Conservation (phyloP, 2,113 vertebrate genomes). For the Sylvia atricapilla region DNA sequence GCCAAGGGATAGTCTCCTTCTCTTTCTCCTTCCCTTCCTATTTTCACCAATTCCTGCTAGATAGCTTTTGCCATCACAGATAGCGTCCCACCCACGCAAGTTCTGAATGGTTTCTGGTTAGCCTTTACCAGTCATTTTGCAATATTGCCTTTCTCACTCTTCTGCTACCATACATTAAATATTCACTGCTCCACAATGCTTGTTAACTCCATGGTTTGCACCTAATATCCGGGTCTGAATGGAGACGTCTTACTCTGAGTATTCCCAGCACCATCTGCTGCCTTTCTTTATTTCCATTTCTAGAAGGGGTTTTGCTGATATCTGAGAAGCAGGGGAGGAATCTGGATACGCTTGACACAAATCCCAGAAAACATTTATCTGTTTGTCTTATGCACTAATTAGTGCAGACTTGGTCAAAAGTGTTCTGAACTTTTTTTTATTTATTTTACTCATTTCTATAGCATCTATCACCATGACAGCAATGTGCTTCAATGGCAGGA, state of each 20-base stretch:
- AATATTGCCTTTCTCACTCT: neutral
- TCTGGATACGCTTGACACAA: constrained; percentile 13
- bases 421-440: constrained; percentile 58
- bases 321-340: constrained; percentile 35
- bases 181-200: neutral
- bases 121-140: neutral
- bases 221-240: constrained; percentile 21
- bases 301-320: constrained; percentile 30
- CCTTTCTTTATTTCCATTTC: constrained; percentile 44
- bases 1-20: neutral
- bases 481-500: constrained; percentile 46
- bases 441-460: constrained; percentile 57
- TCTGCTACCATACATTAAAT: neutral
- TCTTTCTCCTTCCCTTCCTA: neutral
- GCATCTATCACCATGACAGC: constrained; percentile 66
- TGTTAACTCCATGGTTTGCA: neutral
- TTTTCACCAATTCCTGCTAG: neutral
- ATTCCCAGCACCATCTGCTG: constrained; percentile 59
- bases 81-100: neutral
- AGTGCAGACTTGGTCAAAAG: constrained; percentile 48
- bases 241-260: neutral
- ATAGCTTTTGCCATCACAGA: neutral
- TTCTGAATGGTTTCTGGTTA: neutral
- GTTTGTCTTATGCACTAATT: constrained; percentile 54
- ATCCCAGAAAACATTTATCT: constrained; percentile 54